Base-by-base conservation (phyloP, 1,140 invertebrate species). In the Heterodera schachtii region DNA sequence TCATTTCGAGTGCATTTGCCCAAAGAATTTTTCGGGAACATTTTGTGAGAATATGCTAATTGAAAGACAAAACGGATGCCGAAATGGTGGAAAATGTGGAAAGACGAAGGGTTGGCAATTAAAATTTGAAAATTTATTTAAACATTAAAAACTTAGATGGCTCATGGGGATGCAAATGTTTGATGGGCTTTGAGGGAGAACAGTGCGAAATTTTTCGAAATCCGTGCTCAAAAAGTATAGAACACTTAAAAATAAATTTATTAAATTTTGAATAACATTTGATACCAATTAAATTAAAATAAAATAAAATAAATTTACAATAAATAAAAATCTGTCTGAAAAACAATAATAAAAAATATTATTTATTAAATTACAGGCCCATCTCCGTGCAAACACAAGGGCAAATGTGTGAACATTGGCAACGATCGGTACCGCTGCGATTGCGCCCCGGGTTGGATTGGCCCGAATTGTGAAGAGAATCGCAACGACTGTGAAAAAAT, bases 371-470 rank as follows among this genome's bases (percentile, higher is more conserved):
- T 31, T 31, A 31, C 31, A 31, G 31, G 31, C 31, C 31, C 91
- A 93, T 95, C 82, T 91, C 92, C 21, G 95, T 97, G 90, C 95
- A 97, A 82, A 93, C 97, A 97, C 91, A 96, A 96, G 0, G 96
- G 95, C 91, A 96, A 98, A 87, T 97, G 96, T 90, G 91, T 83
- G 43, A 67, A 71, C 11, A 13, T 64, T 87, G 92, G 94, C 49
- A 95, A 95, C 1, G 96, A 93, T 86, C 95, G 94, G 16, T 84
- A 66, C 73, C 64, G 47, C 5, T 84, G 83, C 64, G 57, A 73
- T 49, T 84, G 83, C 57, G 43, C 66, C 11, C 49, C 67, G 19
- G 83, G 83, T 2, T 84, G 74, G 43, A 19, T 13, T 21, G 83
- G 83, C 3, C 21, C 31, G 31, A 16, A 78, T 41, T 83, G 82